These are phyloP conservation scores for Metacarcinus magister DNA, from an alignment of 2,888 invertebrate genomes.

Conservation along the genomic window DNA sequence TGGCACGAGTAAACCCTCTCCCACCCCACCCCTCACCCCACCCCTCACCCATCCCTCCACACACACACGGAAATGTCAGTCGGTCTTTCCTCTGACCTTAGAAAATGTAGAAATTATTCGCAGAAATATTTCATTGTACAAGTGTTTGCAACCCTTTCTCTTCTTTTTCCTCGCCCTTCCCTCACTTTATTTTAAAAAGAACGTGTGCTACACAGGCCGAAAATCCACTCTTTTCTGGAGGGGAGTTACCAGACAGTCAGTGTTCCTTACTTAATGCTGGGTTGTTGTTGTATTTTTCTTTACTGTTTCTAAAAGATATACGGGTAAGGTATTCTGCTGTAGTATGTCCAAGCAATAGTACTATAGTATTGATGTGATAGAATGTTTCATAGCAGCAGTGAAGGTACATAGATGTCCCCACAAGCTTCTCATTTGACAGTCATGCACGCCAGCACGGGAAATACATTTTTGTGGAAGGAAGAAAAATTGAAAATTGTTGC, in stretches of 20 bases:
- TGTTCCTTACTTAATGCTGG: not conserved
- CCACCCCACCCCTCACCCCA: not conserved
- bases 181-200: not conserved
- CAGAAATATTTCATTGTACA: not conserved
- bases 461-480: too few relatives aligned
- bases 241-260: not conserved
- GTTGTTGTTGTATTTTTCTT: not conserved
- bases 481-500: not conserved
- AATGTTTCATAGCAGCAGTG: too few relatives aligned
- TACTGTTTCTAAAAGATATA: not conserved
- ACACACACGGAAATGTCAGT: slow-evolving; percentile 17
- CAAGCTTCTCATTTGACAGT: too few relatives aligned
- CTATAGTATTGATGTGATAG: too few relatives aligned
- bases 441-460: too few relatives aligned
- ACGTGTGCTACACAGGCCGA: not conserved
- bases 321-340: not conserved
- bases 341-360: too few relatives aligned
- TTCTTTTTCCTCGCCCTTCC: slow-evolving; percentile 19
- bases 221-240: not conserved
- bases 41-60: not conserved
- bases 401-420: too few relatives aligned
- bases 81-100: not conserved
- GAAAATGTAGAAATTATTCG: slow-evolving; percentile 16
- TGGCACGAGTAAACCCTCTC: not conserved
- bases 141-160: slow-evolving; percentile 44